Percentiles rank a stretch among this genome's conserved stretches.
Conservation (phyloP, 2,888 invertebrate species). For the Smittia sp. region DNA sequence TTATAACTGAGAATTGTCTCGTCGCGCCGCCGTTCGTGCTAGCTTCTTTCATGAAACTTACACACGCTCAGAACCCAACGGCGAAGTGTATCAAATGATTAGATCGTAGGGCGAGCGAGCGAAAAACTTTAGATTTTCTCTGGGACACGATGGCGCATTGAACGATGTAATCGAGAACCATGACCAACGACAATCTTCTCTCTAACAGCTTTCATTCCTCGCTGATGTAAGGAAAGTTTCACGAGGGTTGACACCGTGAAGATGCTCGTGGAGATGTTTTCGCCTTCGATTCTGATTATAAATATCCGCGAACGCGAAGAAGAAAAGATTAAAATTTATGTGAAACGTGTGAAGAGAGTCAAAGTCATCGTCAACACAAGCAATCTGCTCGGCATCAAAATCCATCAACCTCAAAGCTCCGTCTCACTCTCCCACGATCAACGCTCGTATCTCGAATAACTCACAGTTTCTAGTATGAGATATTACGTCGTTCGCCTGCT, state of each 20-base stretch:
- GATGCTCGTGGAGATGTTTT: background rate
- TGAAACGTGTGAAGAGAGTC: background rate
- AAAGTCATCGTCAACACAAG: background rate
- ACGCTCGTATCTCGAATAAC: background rate
- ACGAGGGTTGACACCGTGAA: background rate
- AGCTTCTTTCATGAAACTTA: background rate
- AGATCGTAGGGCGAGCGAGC: background rate
- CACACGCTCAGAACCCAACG: background rate
- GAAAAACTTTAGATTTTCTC: background rate
- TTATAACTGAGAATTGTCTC: background rate
- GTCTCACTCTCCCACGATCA: conserved; percentile 20
- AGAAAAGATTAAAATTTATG: background rate
- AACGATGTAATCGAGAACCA: conserved; percentile 24
- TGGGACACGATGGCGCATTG: conserved; percentile 7
- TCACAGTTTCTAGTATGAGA: background rate
- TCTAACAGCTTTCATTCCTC: background rate
- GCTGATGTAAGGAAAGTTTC: background rate
- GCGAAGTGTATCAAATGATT: background rate
- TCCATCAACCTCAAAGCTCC: background rate
- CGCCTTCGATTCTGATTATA: background rate
- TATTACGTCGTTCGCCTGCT: background rate
- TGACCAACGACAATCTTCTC: conserved; percentile 35
- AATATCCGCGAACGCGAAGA: no score
- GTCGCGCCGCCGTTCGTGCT: background rate
- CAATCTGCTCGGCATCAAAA: conserved; percentile 28